A percentile compares a stretch with the other conserved stretches of the same genome.
phyloP scores from a whole-genome alignment of 1,140 invertebrate genomes.

The Alviniconcha marisindica region DNA sequence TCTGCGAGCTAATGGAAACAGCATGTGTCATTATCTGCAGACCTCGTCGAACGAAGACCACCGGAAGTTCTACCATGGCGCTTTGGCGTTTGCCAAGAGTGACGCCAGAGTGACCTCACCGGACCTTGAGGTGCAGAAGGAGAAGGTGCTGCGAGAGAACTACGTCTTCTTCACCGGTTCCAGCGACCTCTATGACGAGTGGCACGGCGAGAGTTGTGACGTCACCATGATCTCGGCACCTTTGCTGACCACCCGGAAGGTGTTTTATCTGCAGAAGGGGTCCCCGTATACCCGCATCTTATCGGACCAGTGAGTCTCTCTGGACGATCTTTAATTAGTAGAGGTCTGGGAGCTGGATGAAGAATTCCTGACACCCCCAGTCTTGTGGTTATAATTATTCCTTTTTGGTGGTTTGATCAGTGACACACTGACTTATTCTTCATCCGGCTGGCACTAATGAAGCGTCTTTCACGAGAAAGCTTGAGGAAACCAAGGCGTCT shows the following conservation, averaged over 20 bases:
- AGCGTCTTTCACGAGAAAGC: too few species aligned
- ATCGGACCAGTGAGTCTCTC: conserved; percentile 47
- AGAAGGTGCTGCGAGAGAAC: conserved; percentile 42
- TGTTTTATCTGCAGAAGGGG: conserved; percentile 52
- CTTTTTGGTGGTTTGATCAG: not conserved
- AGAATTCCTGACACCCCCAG: not conserved
- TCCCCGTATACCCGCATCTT: conserved; percentile 52
- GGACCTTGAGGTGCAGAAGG: conserved; percentile 36
- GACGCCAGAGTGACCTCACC: conserved; percentile 38
- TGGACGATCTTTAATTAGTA: too few species aligned
- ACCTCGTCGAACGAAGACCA: not conserved
- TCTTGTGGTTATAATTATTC: not conserved
- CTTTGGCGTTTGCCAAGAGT: conserved; percentile 30
- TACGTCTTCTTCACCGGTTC: conserved; percentile 54
- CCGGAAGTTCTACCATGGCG: conserved; percentile 46
- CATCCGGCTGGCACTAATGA: too few species aligned
- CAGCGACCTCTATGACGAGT: conserved; percentile 41
- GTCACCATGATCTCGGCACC: conserved; percentile 45
- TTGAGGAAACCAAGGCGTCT: too few species aligned
- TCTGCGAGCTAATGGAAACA: too few species aligned
- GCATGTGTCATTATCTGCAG: not conserved
- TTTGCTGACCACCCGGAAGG: conserved; percentile 46
- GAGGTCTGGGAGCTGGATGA: not conserved
- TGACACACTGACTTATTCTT: not conserved
- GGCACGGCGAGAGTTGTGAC: conserved; percentile 45